Percentiles rank a stretch among this genome's conserved stretches.
Evolutionary conservation across 2,888 invertebrate species (phyloP).

Genomic region (Shargacucullia verbasci): DNA sequence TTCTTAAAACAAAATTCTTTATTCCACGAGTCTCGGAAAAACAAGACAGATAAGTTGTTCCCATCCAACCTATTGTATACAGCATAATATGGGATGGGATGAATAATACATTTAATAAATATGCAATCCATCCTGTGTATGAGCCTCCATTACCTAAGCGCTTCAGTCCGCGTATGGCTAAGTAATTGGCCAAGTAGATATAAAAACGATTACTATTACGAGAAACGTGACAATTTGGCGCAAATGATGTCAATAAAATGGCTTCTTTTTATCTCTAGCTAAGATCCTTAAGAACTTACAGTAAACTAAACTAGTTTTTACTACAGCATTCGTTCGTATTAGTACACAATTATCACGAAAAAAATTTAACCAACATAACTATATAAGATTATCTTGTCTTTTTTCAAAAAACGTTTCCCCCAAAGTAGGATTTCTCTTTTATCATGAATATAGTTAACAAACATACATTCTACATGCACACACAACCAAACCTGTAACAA

Average conservation of each 20-base stretch:
- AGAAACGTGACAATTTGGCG: constrained; percentile 29
- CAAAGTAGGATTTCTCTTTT: no score
- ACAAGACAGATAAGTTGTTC: constrained; percentile 19
- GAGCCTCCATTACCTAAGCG: constrained; percentile 60
- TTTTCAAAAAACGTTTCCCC: no score
- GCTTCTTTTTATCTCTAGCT: constrained; percentile 11
- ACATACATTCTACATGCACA: no score
- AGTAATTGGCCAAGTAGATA: constrained; percentile 50
- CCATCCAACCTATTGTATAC: constrained; percentile 51
- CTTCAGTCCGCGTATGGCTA: constrained; percentile 41
- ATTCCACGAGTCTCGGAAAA: constrained; percentile 8
- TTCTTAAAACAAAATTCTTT: constrained; percentile 4
- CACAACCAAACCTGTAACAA: no score
- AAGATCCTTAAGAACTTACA: background rate
- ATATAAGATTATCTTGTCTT: no score
- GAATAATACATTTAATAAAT: constrained; percentile 72
- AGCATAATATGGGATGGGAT: constrained; percentile 54
- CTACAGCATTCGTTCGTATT: background rate
- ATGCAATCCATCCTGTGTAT: constrained; percentile 64
- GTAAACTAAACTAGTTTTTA: background rate
- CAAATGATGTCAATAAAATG: constrained; percentile 28
- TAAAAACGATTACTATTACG: constrained; percentile 38
- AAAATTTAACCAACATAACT: no score
- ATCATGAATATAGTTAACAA: no score
- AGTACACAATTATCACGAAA: no score